phyloP scores from a whole-genome alignment of 2,888 invertebrate genomes.

The Eilema caniola region DNA sequence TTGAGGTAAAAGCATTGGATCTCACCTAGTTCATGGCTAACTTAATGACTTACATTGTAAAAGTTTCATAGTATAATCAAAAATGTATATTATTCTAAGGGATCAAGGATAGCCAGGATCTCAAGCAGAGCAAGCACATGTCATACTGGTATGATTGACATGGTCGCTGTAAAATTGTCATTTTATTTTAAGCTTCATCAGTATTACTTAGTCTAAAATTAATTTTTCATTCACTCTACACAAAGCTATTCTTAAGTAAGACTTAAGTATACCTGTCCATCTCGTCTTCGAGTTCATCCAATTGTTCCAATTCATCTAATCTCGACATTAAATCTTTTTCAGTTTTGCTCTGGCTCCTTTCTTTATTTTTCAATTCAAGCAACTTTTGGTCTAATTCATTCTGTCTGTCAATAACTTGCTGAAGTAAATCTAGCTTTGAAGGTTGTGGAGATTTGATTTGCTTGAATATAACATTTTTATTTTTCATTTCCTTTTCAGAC shows the following conservation, averaged over 20 bases:
- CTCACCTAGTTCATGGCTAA: too few species aligned
- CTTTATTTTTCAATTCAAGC: slow-evolving; percentile 65
- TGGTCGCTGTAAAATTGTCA: too few species aligned
- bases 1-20: too few species aligned
- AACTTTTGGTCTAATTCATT: slow-evolving; percentile 70
- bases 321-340: slow-evolving; percentile 78
- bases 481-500: slow-evolving; percentile 21
- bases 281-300: slow-evolving; percentile 86
- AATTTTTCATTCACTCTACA: too few species aligned
- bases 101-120: too few species aligned
- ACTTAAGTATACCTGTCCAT: slow-evolving; percentile 72
- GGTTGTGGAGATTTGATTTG: slow-evolving; percentile 33
- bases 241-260: neutral
- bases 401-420: slow-evolving; percentile 73
- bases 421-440: slow-evolving; percentile 65
- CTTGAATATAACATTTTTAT: slow-evolving; percentile 28
- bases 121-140: too few species aligned
- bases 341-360: slow-evolving; percentile 60
- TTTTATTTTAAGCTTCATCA: too few species aligned
- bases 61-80: too few species aligned
- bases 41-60: too few species aligned
- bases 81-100: too few species aligned
- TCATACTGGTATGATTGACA: too few species aligned
- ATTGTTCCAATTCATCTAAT: slow-evolving; percentile 85
- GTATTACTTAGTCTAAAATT: too few species aligned